Percentiles rank a stretch among this genome's conserved stretches.
These are phyloP conservation scores for Gallinago paraguaiae DNA, from an alignment of 2,113 vertebrate genomes.

Conservation along the genomic window DNA sequence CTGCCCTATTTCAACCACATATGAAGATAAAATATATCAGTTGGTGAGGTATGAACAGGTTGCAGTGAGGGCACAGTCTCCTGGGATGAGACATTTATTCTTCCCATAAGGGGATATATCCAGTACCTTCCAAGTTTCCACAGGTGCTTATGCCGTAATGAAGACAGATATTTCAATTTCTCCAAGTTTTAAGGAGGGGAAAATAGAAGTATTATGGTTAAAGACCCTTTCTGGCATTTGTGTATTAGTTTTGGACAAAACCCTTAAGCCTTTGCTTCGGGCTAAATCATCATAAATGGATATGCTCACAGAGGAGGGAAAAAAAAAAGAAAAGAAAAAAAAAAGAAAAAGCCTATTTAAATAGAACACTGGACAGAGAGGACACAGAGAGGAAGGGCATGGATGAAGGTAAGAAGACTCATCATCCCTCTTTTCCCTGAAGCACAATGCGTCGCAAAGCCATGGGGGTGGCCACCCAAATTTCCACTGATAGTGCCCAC, in stretches of 20 bases:
- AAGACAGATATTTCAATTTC: constrained; percentile 65
- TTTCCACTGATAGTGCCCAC: not conserved
- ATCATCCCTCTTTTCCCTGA: not conserved
- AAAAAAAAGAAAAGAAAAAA: too few relatives aligned
- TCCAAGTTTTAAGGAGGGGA: constrained; percentile 46
- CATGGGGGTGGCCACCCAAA: not conserved
- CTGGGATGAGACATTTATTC: constrained; percentile 66
- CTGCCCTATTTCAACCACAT: constrained; percentile 76
- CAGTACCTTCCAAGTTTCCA: constrained; percentile 32
- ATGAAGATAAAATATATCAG: constrained; percentile 78
- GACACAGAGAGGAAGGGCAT: not conserved
- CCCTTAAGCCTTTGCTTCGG: not conserved
- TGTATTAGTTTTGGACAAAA: constrained; percentile 55
- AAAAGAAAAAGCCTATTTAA: not conserved
- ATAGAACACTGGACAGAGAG: not conserved
- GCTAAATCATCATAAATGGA: constrained; percentile 42
- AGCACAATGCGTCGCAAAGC: accelerated
- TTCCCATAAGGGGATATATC: constrained; percentile 32
- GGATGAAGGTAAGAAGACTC: not conserved
- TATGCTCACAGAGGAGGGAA: not conserved
- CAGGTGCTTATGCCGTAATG: constrained; percentile 60
- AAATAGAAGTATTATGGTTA: constrained; percentile 63
- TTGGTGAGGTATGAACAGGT: constrained; percentile 74
- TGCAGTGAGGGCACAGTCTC: constrained; percentile 58
- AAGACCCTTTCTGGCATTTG: constrained; percentile 50